phyloP scores from a whole-genome alignment of 2,888 invertebrate species.

The Xestia ashworthii region DNA sequence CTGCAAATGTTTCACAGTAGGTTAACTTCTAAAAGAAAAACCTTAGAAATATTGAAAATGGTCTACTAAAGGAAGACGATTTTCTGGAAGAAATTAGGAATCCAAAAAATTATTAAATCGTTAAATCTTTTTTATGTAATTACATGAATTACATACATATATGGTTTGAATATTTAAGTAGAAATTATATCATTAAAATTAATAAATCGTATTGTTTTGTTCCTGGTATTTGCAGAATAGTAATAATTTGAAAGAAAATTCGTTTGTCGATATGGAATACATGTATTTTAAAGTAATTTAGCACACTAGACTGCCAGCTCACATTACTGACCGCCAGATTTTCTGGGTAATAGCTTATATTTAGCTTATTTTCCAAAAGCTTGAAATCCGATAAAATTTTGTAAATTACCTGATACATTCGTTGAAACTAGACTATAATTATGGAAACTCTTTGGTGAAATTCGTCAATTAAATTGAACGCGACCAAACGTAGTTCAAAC shows the following conservation, averaged over 20 bases:
- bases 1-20: neutral
- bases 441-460: neutral
- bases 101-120: neutral
- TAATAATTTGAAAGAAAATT: neutral
- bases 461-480: neutral
- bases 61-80: neutral
- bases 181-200: neutral
- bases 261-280: neutral
- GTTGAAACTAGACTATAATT: neutral
- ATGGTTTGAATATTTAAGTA: neutral
- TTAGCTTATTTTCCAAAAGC: neutral
- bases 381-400: neutral
- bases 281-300: neutral
- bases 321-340: neutral
- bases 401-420: slow-evolving; percentile 34
- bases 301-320: neutral
- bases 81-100: slow-evolving; percentile 1
- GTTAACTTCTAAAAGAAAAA: neutral
- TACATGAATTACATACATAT: neutral
- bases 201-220: neutral
- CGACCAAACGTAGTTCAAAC: neutral
- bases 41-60: neutral
- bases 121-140: neutral
- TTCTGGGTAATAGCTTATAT: slow-evolving; percentile 5
- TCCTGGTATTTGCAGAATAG: neutral